These are phyloP conservation scores for Larimichthys crocea DNA, from an alignment of 2,113 vertebrate genomes.

Conservation along the genomic window DNA sequence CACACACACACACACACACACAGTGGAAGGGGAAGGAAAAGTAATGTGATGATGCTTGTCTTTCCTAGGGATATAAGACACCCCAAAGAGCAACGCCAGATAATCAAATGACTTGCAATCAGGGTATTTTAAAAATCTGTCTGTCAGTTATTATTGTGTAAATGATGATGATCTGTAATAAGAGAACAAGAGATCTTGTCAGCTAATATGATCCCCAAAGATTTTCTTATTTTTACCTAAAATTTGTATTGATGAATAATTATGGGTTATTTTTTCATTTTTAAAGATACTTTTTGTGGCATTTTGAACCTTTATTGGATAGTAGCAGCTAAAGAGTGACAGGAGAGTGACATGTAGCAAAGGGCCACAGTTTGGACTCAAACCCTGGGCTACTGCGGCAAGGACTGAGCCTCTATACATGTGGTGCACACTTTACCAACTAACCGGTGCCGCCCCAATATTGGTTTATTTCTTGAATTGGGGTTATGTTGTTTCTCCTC, in stretches of 20 bases:
- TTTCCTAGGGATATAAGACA: neutral
- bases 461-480: neutral
- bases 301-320: too few species aligned
- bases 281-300: too few species aligned
- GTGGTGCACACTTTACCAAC: too few species aligned
- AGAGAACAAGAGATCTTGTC: too few species aligned
- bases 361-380: too few species aligned
- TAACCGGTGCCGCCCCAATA: too few species aligned
- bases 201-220: neutral
- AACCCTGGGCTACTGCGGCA: too few species aligned
- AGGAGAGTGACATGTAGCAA: too few species aligned
- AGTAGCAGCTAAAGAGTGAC: too few species aligned
- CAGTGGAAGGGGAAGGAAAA: neutral
- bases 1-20: too few species aligned
- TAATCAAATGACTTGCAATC: neutral
- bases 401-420: too few species aligned
- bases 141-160: neutral
- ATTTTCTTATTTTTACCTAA: neutral
- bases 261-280: too few species aligned
- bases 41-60: neutral
- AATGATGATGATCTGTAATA: neutral
- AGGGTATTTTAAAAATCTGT: neutral
- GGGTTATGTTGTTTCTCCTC: neutral
- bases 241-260: neutral
- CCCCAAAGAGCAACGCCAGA: neutral